Conservation (phyloP, 2,113 vertebrate genomes). For the Columbina picui region DNA sequence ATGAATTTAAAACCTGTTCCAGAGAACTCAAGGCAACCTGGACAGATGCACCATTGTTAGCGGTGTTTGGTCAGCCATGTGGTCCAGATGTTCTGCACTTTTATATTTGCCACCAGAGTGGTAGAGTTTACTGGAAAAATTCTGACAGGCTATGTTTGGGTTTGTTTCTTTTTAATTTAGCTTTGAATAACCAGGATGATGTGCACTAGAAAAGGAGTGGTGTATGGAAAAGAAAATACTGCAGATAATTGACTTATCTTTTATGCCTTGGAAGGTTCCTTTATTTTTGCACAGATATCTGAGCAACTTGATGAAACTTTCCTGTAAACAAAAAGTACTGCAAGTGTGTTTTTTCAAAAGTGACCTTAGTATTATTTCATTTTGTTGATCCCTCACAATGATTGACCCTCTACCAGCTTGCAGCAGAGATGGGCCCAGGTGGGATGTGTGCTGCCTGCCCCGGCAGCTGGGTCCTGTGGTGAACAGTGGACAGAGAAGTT, state of each 20-base stretch:
- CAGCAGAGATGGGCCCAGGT: background rate
- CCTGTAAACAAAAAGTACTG: conserved; percentile 75
- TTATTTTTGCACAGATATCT: conserved; percentile 76
- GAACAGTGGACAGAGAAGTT: background rate
- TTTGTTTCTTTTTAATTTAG: conserved; percentile 68
- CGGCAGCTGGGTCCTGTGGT: background rate
- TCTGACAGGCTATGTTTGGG: conserved; percentile 76
- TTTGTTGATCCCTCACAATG: too few species aligned
- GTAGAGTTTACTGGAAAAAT: conserved; percentile 81
- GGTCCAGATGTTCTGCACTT: conserved; percentile 86
- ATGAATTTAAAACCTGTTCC: conserved; percentile 81
- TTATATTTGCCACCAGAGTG: conserved; percentile 82
- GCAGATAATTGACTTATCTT: conserved; percentile 73
- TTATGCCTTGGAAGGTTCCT: conserved; percentile 79
- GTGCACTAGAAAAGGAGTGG: conserved; percentile 79
- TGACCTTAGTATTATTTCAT: conserved; percentile 85
- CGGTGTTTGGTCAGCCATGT: conserved; percentile 79
- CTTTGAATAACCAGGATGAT: conserved; percentile 79
- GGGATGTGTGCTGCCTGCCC: background rate
- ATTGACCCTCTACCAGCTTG: background rate
- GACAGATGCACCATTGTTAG: conserved; percentile 85
- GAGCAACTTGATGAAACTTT: conserved; percentile 71
- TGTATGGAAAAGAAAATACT: conserved; percentile 71
- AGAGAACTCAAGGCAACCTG: conserved; percentile 77
- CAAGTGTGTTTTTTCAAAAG: conserved; percentile 81